Base-by-base conservation (phyloP, 2,113 vertebrate genomes). In the Phainopepla nitens region DNA sequence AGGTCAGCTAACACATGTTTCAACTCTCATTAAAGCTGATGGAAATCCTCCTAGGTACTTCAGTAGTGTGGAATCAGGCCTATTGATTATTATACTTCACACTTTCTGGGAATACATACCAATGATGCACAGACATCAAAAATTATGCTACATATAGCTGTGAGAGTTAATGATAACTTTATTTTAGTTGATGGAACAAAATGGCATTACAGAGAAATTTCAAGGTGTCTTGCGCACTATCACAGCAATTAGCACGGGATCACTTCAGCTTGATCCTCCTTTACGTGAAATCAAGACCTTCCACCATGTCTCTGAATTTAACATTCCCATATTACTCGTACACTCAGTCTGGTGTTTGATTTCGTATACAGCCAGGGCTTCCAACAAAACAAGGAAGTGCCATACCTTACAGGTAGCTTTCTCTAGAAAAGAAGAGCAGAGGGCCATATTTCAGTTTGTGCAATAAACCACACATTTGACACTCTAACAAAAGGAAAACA, bases 111-210 rank as follows among this genome's bases (percentile, higher is more conserved):
- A 33, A 75, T 90, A 77, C 9, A 17, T 31, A 82, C 29, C 33
- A 70, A 11, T 80, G 73, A 62, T 85, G 35, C 58, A 84, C 51
- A 83, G 29, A 64, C 54, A 82, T 73, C 56, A 71, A 60, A 73
- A 90, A 86, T 60, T 53, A 71, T 13, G 62, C 44, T 47, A 51
- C 22, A 51, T 11, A 66, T 3, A 0, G 23, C 41, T 44, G 13
- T 36, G 60, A 95, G 82, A 56, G 69, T 28, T 75, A 44, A n/a
- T 58, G 61, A 80, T 51, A 76, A 82, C 68, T 92, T 78, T n/a
- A 81, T 93, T 86, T 89, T 58, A 28, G 60, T 56, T 89, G 79
- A 77, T 73, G 75, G 71, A 96, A 90, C 58, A 83, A 96, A 96
- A 92, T 49, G 22, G 17, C 28, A 54, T 90, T 73, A n/a, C 61